phyloP scores from a whole-genome alignment of 2,888 invertebrate genomes.

The Julus scanicus region DNA sequence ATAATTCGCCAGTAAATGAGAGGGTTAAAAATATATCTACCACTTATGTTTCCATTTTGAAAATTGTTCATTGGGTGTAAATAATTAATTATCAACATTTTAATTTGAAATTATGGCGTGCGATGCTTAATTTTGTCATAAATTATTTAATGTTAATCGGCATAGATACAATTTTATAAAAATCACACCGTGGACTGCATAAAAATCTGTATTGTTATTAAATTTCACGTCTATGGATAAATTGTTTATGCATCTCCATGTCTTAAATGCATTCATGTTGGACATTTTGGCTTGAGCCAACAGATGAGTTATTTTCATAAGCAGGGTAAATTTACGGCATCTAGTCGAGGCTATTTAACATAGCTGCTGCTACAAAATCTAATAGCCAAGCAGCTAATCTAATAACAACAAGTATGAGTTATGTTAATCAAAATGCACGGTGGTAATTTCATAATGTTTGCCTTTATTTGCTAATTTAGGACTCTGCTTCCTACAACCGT shows the following conservation, averaged over 20 bases:
- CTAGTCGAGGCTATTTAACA: background rate
- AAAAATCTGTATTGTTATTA: too few species aligned
- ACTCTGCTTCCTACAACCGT: background rate
- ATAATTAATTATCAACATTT: too few species aligned
- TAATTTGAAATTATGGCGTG: too few species aligned
- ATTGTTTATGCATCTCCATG: background rate
- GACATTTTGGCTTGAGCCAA: background rate
- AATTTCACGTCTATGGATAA: background rate
- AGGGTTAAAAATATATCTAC: too few species aligned
- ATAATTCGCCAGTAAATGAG: too few species aligned
- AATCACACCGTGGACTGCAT: too few species aligned
- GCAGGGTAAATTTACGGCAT: background rate
- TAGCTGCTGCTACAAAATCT: background rate
- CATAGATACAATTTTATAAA: too few species aligned
- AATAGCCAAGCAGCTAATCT: conserved; percentile 8
- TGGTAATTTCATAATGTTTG: conserved; percentile 2
- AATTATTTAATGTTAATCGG: too few species aligned
- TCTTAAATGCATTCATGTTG: background rate
- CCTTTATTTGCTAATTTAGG: conserved; percentile 23
- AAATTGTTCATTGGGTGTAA: too few species aligned
- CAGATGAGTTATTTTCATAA: background rate
- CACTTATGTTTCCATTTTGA: too few species aligned
- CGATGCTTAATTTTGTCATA: too few species aligned
- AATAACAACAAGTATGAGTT: conserved; percentile 29
- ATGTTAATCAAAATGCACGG: conserved; percentile 33